Evolutionary conservation across 2,888 invertebrate genomes (phyloP).

Genomic region (Malthinus seriepunctatus): DNA sequence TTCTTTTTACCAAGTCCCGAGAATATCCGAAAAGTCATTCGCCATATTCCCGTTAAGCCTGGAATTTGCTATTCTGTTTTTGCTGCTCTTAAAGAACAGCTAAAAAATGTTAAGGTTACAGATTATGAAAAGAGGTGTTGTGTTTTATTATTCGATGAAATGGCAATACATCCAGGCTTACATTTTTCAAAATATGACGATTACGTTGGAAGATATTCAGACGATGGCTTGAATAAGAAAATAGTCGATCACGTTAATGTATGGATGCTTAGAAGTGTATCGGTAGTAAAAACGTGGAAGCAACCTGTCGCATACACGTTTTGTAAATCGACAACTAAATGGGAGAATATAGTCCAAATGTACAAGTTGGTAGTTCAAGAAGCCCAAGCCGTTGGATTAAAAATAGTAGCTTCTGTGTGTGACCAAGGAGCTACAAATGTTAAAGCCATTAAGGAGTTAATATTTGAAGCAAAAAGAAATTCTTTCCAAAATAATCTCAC

Average conservation of each 20-base stretch:
- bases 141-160: slow-evolving; percentile 30
- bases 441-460: slow-evolving; percentile 21
- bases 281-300: slow-evolving; percentile 25
- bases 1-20: too few relatives aligned
- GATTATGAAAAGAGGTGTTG: slow-evolving; percentile 17
- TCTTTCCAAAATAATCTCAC: neutral
- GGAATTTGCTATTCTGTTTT: too few relatives aligned
- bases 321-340: slow-evolving; percentile 20
- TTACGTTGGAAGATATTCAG: slow-evolving; percentile 15
- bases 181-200: slow-evolving; percentile 16
- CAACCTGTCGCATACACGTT: slow-evolving; percentile 23
- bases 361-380: slow-evolving; percentile 11
- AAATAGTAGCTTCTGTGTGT: slow-evolving; percentile 30
- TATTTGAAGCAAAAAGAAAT: slow-evolving; percentile 4
- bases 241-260: slow-evolving; percentile 13
- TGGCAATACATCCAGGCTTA: slow-evolving; percentile 25
- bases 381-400: slow-evolving; percentile 22
- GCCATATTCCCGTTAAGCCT: too few relatives aligned
- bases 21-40: too few relatives aligned
- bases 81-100: too few relatives aligned
- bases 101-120: too few relatives aligned
- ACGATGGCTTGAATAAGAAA: neutral
- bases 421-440: slow-evolving; percentile 32
- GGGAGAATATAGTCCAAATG: slow-evolving; percentile 10
- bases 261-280: slow-evolving; percentile 12